Conservation (phyloP, 1,140 invertebrate genomes). For the Schlechtendalia chinensis region DNA sequence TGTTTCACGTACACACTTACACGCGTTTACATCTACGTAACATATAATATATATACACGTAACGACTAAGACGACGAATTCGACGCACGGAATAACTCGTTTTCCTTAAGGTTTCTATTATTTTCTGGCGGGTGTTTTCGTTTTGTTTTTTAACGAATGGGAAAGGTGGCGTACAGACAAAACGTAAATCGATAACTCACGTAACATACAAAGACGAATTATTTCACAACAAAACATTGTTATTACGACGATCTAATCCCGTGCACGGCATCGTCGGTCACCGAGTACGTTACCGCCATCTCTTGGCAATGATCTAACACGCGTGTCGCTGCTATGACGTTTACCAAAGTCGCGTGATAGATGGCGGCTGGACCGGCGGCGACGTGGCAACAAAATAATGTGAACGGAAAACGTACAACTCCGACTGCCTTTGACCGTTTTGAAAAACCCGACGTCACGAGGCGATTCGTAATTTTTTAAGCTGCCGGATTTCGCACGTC, state of each 20-base stretch:
- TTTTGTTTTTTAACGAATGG: too few species aligned
- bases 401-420: too few species aligned
- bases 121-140: background rate
- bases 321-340: background rate
- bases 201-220: background rate
- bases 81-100: background rate
- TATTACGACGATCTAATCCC: too few species aligned
- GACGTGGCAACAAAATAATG: too few species aligned
- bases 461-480: background rate
- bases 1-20: too few species aligned
- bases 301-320: conserved; percentile 7
- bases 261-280: background rate
- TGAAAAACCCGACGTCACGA: background rate
- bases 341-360: background rate
- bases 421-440: too few species aligned
- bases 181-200: background rate
- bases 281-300: conserved; percentile 39
- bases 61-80: background rate
- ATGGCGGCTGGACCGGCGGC: conserved; percentile 10
- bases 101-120: background rate
- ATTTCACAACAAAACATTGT: background rate
- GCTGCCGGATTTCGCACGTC: background rate
- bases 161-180: too few species aligned
- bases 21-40: too few species aligned
- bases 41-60: background rate